A percentile compares a stretch with the other conserved stretches of the same genome.
These are phyloP conservation scores for Xerus rutilus DNA, from an alignment of 2,797 vertebrate species.

Conservation along the genomic window DNA sequence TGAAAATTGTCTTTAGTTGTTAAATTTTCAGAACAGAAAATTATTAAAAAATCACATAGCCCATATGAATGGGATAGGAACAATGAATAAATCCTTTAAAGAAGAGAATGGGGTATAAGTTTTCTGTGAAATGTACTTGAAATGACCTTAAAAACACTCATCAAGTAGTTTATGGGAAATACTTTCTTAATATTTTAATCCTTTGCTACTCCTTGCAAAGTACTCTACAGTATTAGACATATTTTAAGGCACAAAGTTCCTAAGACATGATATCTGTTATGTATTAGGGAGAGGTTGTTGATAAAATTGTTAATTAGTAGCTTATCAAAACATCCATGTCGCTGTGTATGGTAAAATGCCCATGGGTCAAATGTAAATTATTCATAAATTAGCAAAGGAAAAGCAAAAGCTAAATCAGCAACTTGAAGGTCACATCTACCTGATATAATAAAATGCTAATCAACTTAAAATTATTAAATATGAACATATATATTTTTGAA, in stretches of 20 bases:
- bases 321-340: constrained; percentile 78
- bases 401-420: constrained; percentile 74
- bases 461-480: constrained; percentile 58
- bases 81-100: neutral
- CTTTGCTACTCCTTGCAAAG: neutral
- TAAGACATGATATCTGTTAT: constrained; percentile 39
- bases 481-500: constrained; percentile 66
- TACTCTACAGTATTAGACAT: neutral
- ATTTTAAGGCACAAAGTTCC: constrained; percentile 58
- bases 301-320: constrained; percentile 78
- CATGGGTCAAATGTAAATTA: constrained; percentile 74
- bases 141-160: constrained; percentile 33
- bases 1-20: constrained; percentile 2
- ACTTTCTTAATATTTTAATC: constrained; percentile 31
- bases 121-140: constrained; percentile 33
- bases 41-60: neutral
- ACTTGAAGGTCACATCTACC: constrained; percentile 75
- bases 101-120: neutral
- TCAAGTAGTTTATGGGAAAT: constrained; percentile 2
- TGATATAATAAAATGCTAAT: constrained; percentile 72
- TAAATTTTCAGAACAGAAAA: neutral
- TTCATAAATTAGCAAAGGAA: constrained; percentile 72
- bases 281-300: constrained; percentile 28
- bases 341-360: constrained; percentile 71
- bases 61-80: neutral